Evolutionary conservation across 2,888 invertebrate species (phyloP).

Genomic region (Rhyacophila evoluta): DNA sequence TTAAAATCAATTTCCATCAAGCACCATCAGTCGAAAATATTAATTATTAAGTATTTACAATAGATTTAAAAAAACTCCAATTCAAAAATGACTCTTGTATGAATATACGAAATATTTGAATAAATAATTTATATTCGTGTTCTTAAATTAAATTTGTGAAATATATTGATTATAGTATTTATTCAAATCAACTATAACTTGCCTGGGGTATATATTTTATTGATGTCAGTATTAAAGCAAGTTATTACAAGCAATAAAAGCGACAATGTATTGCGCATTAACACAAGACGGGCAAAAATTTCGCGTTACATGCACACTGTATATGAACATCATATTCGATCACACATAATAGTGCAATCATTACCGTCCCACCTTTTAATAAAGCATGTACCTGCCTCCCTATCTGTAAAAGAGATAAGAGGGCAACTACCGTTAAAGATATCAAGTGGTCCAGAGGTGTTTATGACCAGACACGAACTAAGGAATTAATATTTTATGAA

Average conservation of each 20-base stretch:
- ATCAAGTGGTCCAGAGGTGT: background rate
- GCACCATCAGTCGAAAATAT: too few species aligned
- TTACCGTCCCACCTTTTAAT: constrained; percentile 45
- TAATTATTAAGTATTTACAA: too few species aligned
- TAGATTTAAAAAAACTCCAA: background rate
- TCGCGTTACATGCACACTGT: background rate
- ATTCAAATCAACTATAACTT: too few species aligned
- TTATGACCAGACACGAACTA: background rate
- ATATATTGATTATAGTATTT: too few species aligned
- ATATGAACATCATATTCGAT: constrained; percentile 27
- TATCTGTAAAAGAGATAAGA: background rate
- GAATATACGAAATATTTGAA: background rate
- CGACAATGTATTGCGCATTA: background rate
- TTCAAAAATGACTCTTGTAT: background rate
- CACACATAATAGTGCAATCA: constrained; percentile 34
- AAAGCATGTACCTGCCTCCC: background rate
- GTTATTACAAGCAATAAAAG: background rate
- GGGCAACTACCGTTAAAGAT: constrained; percentile 7
- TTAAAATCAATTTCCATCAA: too few species aligned
- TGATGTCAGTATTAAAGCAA: too few species aligned
- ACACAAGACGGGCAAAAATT: background rate
- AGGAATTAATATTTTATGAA: too few species aligned
- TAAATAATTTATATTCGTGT: too few species aligned
- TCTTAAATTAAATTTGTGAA: too few species aligned
- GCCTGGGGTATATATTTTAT: too few species aligned